A percentile compares a stretch with the other conserved stretches of the same genome.
phyloP scores from a whole-genome alignment of 2,888 invertebrate species.

The Esperia sulphurella region DNA sequence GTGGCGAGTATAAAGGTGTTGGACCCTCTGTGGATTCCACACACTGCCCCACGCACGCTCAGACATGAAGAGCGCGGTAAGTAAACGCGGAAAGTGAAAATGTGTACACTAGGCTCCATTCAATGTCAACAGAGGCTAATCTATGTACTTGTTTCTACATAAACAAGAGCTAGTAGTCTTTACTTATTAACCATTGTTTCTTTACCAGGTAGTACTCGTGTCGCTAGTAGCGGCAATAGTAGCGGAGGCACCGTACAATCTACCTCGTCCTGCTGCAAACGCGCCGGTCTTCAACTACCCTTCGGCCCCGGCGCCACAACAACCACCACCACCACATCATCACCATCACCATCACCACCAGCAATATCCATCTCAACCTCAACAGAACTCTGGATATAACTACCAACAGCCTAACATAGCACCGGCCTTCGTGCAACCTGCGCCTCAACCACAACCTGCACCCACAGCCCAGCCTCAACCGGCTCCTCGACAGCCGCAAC shows the following conservation, averaged over 20 bases:
- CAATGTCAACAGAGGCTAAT: slow-evolving; percentile 19
- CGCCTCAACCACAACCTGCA: slow-evolving; percentile 14
- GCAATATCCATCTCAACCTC: slow-evolving; percentile 13
- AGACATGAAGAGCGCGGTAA: slow-evolving; percentile 70
- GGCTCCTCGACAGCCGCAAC: slow-evolving; percentile 7
- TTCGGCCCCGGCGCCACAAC: slow-evolving; percentile 28
- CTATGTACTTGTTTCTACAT: not conserved
- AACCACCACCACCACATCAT: slow-evolving; percentile 19
- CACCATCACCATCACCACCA: slow-evolving; percentile 11
- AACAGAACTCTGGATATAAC: slow-evolving; percentile 8
- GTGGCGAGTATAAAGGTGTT: slow-evolving; percentile 62
- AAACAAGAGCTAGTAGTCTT: not conserved
- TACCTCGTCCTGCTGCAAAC: slow-evolving; percentile 52
- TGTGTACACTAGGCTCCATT: slow-evolving; percentile 24
- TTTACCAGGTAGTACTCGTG: slow-evolving; percentile 55
- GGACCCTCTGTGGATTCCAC: slow-evolving; percentile 32
- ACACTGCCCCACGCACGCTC: slow-evolving; percentile 49
- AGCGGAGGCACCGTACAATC: slow-evolving; percentile 64
- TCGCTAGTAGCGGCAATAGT: slow-evolving; percentile 50
- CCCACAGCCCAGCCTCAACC: slow-evolving; percentile 5
- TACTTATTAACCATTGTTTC: not conserved
- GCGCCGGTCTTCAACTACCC: slow-evolving; percentile 49
- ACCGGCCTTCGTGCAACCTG: slow-evolving; percentile 11
- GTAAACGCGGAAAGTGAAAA: slow-evolving; percentile 55
- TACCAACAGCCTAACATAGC: slow-evolving; percentile 14